Evolutionary conservation across 2,113 vertebrate species (phyloP).

Genomic region (Gadus macrocephalus): DNA sequence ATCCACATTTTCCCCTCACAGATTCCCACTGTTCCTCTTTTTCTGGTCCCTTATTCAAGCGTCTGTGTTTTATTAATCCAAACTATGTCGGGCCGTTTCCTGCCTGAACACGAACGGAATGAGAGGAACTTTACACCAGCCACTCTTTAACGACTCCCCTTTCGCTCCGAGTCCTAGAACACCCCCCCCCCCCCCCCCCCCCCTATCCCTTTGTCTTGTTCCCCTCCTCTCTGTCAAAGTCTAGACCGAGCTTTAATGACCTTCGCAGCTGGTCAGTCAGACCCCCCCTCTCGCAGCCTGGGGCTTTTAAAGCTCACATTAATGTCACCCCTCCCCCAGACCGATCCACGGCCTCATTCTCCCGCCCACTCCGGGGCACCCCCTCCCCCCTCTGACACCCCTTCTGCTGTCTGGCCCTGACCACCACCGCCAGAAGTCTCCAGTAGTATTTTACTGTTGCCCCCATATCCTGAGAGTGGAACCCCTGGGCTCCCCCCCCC

Average conservation of each 20-base stretch:
- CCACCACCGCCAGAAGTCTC: conserved; percentile 28
- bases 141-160: conserved; percentile 27
- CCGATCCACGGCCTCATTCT: conserved; percentile 32
- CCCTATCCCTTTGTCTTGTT: conserved; percentile 42
- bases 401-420: conserved; percentile 57
- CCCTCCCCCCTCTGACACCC: conserved; percentile 1
- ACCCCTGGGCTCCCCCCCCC: conserved; percentile 46
- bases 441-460: too few relatives aligned
- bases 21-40: conserved; percentile 15
- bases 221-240: conserved; percentile 61
- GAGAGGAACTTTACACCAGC: conserved; percentile 66
- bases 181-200: conserved; percentile 35
- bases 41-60: not conserved
- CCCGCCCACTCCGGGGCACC: conserved; percentile 30
- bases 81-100: conserved; percentile 61
- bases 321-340: conserved; percentile 10
- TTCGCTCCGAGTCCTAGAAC: conserved; percentile 26
- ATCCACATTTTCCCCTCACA: not conserved
- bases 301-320: conserved; percentile 31
- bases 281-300: conserved; percentile 53
- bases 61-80: conserved; percentile 57
- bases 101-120: conserved; percentile 73
- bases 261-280: conserved; percentile 64
- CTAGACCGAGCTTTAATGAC: conserved; percentile 77
- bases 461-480: too few relatives aligned